These are phyloP conservation scores for Athene cunicularia DNA, from an alignment of 2,113 vertebrate species.

Conservation along the genomic window DNA sequence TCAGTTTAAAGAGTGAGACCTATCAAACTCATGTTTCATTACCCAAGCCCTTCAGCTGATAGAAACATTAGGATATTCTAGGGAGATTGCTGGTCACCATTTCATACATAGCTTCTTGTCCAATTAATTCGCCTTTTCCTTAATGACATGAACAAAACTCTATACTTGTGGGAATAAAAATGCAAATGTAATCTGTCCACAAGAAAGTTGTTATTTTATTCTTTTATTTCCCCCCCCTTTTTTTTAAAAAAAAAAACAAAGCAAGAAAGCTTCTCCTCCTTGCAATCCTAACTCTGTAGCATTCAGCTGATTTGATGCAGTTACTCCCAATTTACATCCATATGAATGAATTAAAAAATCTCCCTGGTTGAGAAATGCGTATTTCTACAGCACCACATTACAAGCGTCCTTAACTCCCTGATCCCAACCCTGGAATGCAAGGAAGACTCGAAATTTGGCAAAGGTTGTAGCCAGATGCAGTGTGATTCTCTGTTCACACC, in stretches of 20 bases:
- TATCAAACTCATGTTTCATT: neutral
- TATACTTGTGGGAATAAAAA: neutral
- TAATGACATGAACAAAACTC: neutral
- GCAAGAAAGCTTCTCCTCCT: neutral
- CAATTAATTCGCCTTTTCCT: neutral
- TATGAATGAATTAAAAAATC: neutral
- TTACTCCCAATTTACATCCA: neutral
- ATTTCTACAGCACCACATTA: neutral
- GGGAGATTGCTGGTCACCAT: neutral
- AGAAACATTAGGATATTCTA: neutral
- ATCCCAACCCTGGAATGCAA: constrained; percentile 19
- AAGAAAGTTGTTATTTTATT: neutral
- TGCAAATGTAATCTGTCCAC: neutral
- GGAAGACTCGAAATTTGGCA: neutral
- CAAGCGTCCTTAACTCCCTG: neutral
- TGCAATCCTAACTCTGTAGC: neutral
- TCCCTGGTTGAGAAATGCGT: neutral
- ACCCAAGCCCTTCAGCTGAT: neutral
- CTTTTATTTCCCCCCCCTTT: neutral
- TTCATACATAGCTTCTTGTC: neutral
- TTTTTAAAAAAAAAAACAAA: neutral
- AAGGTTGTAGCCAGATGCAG: neutral
- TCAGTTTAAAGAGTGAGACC: neutral
- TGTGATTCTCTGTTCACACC: constrained; percentile 9
- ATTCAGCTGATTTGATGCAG: neutral